Percentiles rank a stretch among this genome's conserved stretches.
phyloP scores from a whole-genome alignment of 2,888 invertebrate species.

The Gari tellinella region DNA sequence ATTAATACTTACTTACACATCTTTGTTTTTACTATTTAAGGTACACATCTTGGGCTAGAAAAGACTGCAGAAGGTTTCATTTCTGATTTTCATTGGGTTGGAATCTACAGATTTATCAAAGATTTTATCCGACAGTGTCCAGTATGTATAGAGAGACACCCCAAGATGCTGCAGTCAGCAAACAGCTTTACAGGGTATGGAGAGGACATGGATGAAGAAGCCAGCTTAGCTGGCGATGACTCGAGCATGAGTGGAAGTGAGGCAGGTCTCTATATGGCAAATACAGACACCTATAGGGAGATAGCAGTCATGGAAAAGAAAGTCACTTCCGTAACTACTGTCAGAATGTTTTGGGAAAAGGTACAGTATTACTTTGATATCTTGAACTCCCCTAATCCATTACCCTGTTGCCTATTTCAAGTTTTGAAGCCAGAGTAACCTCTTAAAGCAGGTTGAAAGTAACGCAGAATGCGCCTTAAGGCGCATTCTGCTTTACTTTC shows the following conservation, averaged over 20 bases:
- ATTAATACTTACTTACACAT: neutral
- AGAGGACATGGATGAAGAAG: conserved; percentile 4
- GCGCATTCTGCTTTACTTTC: too few relatives aligned
- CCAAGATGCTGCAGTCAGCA: conserved; percentile 22
- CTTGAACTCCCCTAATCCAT: too few relatives aligned
- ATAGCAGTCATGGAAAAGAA: neutral
- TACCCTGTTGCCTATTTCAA: too few relatives aligned
- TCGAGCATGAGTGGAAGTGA: conserved; percentile 15
- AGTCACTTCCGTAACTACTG: neutral
- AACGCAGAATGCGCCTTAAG: too few relatives aligned
- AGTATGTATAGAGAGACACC: conserved; percentile 43
- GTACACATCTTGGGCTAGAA: conserved; percentile 52
- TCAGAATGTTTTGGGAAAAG: too few relatives aligned
- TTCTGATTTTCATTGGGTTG: conserved; percentile 54
- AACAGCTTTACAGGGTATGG: neutral
- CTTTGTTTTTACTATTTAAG: conserved; percentile 24
- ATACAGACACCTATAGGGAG: neutral
- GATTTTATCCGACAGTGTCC: conserved; percentile 51
- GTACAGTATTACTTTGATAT: too few relatives aligned
- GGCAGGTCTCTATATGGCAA: conserved; percentile 1
- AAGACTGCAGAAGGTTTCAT: conserved; percentile 48
- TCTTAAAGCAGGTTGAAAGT: too few relatives aligned
- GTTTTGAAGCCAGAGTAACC: too few relatives aligned
- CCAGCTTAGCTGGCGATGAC: conserved; percentile 15
- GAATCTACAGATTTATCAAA: conserved; percentile 49